These are phyloP conservation scores for Pedionomus torquatus DNA, from an alignment of 2,113 vertebrate genomes.

Conservation along the genomic window DNA sequence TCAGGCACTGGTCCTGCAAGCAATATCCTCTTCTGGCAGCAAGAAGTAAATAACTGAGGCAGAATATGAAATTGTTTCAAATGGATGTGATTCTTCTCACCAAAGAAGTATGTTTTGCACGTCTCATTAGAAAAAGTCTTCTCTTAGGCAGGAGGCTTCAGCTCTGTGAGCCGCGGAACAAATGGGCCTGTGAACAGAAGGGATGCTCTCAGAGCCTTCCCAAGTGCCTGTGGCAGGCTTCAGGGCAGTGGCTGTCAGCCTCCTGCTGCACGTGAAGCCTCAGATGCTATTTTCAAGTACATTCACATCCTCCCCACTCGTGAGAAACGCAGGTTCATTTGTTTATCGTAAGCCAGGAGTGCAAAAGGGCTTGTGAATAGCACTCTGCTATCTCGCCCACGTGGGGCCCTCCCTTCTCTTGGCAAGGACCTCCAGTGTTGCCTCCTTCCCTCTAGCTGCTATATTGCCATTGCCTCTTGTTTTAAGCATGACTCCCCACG, in stretches of 20 bases:
- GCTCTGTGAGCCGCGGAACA: not conserved
- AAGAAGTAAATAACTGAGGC: not conserved
- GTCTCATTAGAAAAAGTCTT: not conserved
- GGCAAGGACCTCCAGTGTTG: not conserved
- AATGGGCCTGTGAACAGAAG: not conserved
- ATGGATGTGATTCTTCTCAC: not conserved
- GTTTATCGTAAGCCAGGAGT: not conserved
- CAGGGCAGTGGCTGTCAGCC: not conserved
- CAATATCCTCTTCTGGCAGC: not conserved
- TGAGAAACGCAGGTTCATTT: not conserved
- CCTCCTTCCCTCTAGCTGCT: not conserved
- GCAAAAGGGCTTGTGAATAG: not conserved
- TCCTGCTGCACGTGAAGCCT: not conserved
- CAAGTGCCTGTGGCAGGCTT: not conserved
- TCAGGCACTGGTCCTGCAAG: not conserved
- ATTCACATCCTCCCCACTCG: not conserved
- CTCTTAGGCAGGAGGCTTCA: not conserved
- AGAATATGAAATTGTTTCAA: not conserved
- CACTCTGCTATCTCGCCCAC: not conserved
- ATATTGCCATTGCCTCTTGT: not conserved
- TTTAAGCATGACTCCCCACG: not conserved
- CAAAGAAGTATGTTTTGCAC: not conserved
- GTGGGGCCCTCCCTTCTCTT: not conserved
- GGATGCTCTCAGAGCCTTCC: not conserved
- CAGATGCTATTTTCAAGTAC: not conserved